A percentile compares a stretch with the other conserved stretches of the same genome.
Conservation (phyloP, 2,113 vertebrate species). For the Bungarus multicinctus region DNA sequence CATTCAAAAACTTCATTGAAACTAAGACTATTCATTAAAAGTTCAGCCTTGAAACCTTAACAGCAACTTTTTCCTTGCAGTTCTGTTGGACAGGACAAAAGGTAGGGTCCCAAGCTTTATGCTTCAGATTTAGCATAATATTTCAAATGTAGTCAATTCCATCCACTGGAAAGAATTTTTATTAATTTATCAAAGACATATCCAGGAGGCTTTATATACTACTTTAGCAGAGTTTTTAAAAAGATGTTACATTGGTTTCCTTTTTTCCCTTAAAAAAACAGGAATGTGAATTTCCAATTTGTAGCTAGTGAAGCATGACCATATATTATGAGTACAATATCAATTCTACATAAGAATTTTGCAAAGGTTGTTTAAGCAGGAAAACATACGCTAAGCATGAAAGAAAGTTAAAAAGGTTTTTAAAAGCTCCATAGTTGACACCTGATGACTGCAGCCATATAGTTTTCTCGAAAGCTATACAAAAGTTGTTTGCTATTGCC, state of each 20-base stretch:
- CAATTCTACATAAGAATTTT: neutral
- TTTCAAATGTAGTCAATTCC: neutral
- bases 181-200: neutral
- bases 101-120: neutral
- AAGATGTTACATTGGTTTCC: neutral
- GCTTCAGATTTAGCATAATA: neutral
- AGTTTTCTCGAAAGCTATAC: neutral
- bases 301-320: neutral
- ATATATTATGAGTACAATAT: neutral
- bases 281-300: neutral
- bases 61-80: neutral
- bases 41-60: neutral
- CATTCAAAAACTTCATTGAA: neutral
- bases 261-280: neutral
- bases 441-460: neutral
- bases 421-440: neutral
- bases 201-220: neutral
- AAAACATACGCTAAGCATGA: neutral
- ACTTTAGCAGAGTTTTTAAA: neutral
- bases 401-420: neutral
- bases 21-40: neutral
- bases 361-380: neutral
- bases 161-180: neutral
- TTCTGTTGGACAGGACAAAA: neutral
- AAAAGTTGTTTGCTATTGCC: neutral